Percentiles rank a stretch among this genome's conserved stretches.
Conservation (phyloP, 2,797 vertebrate genomes). For the Cirrhinus mrigala region DNA sequence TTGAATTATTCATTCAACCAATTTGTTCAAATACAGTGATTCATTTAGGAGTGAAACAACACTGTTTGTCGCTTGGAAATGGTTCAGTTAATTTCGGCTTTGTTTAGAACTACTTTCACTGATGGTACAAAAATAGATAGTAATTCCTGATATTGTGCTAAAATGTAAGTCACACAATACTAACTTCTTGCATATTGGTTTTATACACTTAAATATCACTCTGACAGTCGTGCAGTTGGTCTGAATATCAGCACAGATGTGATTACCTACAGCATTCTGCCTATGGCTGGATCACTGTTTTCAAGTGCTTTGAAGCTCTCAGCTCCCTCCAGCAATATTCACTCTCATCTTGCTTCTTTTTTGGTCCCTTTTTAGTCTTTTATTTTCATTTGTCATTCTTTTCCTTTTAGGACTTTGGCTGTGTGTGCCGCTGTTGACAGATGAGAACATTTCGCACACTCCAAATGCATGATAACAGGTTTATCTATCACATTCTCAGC, state of each 20-base stretch:
- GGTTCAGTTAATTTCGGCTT: background rate
- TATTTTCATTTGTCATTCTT: conserved; percentile 7
- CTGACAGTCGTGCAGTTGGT: background rate
- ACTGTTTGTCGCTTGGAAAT: background rate
- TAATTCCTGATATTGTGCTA: background rate
- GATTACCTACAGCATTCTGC: conserved; percentile 5
- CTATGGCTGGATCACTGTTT: conserved; percentile 1
- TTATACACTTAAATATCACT: background rate
- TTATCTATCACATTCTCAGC: background rate
- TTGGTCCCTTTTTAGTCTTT: conserved; percentile 2
- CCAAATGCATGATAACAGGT: background rate
- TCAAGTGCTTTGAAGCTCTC: conserved; percentile 20
- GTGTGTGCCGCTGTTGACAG: background rate
- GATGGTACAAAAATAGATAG: background rate
- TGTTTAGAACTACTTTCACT: background rate
- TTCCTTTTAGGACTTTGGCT: conserved; percentile 14
- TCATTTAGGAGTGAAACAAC: background rate
- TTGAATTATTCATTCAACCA: background rate
- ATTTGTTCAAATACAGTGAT: background rate
- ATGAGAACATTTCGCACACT: background rate
- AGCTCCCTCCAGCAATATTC: background rate
- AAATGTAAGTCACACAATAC: background rate
- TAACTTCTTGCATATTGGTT: background rate
- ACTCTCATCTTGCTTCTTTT: background rate
- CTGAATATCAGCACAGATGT: conserved; percentile 17